phyloP scores from a whole-genome alignment of 1,140 invertebrate species.

The Nasonia vitripennis region DNA sequence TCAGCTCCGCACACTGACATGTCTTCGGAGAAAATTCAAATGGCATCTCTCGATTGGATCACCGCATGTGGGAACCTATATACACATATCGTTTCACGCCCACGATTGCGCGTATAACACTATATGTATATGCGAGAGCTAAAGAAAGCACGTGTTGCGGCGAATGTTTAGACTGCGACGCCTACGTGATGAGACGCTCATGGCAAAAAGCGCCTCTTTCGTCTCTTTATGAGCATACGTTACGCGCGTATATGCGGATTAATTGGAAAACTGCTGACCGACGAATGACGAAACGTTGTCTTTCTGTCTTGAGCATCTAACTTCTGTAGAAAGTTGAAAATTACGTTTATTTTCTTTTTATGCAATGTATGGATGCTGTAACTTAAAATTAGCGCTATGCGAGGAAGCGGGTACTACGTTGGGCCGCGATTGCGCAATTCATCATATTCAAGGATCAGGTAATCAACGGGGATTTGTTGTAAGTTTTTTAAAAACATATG shows the following conservation, averaged over 20 bases:
- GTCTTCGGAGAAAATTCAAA: background rate
- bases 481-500: too few relatives aligned
- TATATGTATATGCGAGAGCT: background rate
- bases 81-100: background rate
- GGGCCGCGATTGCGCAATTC: too few relatives aligned
- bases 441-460: too few relatives aligned
- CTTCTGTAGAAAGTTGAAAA: background rate
- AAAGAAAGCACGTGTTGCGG: background rate
- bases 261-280: background rate
- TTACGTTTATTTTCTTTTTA: background rate
- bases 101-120: background rate
- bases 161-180: conserved; percentile 3
- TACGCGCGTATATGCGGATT: background rate
- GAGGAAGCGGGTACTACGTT: too few relatives aligned
- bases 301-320: background rate
- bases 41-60: background rate
- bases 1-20: background rate
- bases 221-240: background rate
- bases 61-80: background rate
- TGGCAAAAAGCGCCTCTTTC: background rate
- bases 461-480: too few relatives aligned
- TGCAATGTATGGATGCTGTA: too few relatives aligned
- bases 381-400: too few relatives aligned
- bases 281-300: background rate
- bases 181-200: background rate